Base-by-base conservation (phyloP, 2,888 invertebrate species). In the Leptopilina myrica region DNA sequence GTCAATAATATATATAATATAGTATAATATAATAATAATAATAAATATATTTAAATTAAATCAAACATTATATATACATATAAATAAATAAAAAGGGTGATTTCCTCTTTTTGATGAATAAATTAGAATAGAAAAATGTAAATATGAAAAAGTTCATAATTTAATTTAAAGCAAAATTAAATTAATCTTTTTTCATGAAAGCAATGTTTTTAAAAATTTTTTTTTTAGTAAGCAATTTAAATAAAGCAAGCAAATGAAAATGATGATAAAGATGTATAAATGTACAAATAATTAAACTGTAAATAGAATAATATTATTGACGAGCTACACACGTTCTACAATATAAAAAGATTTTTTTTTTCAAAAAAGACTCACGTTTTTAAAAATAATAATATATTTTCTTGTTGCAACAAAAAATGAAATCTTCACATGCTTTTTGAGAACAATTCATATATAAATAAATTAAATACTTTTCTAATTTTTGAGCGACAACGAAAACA, bases 321-420 rank as follows among this genome's bases (percentile, higher is more conserved):
- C 14, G 56, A 73, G 73, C 73, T 73, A 73, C 56, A 56, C 56
- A 73, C 73, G 73, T 73, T 73, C 56, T 73, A 73, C 73, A 33
- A 33, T 64, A 20, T 26, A 33, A 7, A 14, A 26, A 53, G 43
- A 40, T 66, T 69, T 26, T 14, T 33, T 33, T 33, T 33, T 33
- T 0, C 1, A 26, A 43, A 7, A 43, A 53, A 20, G 9, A 46
- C 3, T 26, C 26, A 26, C 0, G 49, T 53, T 43, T 66, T n/a
- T 20, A 53, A 53, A 67, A 33, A 69, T 20, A 7, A 5, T 43
- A 49, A 26, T 26, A 73, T 20, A 11, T 43, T 43, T 33, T 33
- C 33, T 33, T 33, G 33, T 33, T 73, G 14, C 8, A n/a, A 26
- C 2, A 46, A 46, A 46, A 9, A 46, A 49, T 49, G 1, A 8